Conservation (phyloP, 2,888 invertebrate species). For the Cactoblastis cactorum region DNA sequence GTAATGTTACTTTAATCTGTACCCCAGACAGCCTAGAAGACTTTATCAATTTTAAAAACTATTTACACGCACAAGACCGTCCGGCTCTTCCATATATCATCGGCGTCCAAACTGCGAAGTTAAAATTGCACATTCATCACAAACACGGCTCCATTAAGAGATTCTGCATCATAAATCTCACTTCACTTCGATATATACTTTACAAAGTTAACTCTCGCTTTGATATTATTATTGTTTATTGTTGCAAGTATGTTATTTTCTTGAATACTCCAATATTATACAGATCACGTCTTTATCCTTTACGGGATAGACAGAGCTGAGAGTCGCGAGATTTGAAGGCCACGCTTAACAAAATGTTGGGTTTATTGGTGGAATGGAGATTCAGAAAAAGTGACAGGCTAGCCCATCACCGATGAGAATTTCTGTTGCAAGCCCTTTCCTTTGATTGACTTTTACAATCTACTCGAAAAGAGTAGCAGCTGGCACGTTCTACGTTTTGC, state of each 20-base stretch:
- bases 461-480: too few species aligned
- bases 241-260: neutral
- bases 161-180: slow-evolving; percentile 78
- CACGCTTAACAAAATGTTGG: too few species aligned
- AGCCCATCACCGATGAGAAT: too few species aligned
- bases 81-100: slow-evolving; percentile 8
- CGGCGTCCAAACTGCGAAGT: slow-evolving; percentile 46
- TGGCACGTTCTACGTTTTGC: too few species aligned
- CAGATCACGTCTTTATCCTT: too few species aligned
- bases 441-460: too few species aligned
- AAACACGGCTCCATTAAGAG: slow-evolving; percentile 72
- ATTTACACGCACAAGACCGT: neutral
- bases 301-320: too few species aligned
- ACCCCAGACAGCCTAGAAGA: neutral
- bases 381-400: too few species aligned
- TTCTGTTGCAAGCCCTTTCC: too few species aligned
- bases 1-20: neutral
- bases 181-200: slow-evolving; percentile 70
- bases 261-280: neutral
- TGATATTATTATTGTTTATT: slow-evolving; percentile 25
- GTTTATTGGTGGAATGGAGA: too few species aligned
- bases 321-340: too few species aligned
- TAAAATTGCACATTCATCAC: slow-evolving; percentile 78
- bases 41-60: neutral
- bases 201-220: slow-evolving; percentile 56